Conservation (phyloP, 2,797 vertebrate species). For the Cryptoprocta ferox region DNA sequence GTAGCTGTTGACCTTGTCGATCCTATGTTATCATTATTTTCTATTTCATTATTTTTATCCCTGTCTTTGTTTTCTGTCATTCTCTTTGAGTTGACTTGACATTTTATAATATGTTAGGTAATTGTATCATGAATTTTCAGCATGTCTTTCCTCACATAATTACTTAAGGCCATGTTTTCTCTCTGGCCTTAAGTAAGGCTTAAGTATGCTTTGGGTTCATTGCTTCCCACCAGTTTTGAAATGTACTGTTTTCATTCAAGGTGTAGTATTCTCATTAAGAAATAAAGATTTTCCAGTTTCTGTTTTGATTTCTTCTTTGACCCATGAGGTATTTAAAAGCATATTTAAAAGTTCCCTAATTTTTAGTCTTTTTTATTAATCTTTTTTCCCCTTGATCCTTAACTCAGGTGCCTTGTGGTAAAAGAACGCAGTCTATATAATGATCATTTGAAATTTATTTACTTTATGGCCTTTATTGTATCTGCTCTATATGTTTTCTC, state of each 20-base stretch:
- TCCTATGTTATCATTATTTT: neutral
- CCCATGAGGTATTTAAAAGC: neutral
- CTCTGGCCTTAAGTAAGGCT: too few species aligned
- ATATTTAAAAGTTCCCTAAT: slow-evolving; percentile 3
- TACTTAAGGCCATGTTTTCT: neutral
- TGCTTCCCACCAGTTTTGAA: neutral
- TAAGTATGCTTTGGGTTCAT: neutral
- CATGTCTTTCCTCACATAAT: neutral
- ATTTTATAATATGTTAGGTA: neutral
- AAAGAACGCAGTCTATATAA: neutral
- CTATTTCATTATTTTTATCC: neutral
- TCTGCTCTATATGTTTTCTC: neutral
- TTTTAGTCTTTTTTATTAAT: neutral
- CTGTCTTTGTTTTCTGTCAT: neutral
- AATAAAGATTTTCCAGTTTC: slow-evolving; percentile 13
- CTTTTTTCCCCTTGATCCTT: neutral
- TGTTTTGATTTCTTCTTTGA: neutral
- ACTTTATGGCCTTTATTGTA: neutral
- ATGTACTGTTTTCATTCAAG: slow-evolving; percentile 7
- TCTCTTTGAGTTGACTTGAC: neutral
- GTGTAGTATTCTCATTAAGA: neutral
- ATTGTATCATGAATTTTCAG: neutral
- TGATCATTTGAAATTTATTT: neutral
- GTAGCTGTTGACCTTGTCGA: neutral
- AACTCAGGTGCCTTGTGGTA: neutral